Conservation (phyloP, 2,113 vertebrate genomes). For the Nannobrachium achirus region DNA sequence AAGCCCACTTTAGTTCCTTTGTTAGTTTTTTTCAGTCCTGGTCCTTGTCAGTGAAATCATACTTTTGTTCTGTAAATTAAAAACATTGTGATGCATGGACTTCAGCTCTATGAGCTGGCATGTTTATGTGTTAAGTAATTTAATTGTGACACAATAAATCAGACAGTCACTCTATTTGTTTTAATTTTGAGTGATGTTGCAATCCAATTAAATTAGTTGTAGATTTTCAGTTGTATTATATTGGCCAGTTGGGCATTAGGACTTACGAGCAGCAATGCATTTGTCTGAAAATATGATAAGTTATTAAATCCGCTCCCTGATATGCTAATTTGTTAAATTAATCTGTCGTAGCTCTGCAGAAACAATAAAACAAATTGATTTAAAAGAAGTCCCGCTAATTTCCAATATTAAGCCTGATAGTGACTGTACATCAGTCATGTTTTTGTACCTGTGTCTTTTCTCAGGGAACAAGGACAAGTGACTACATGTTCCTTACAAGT, state of each 20-base stretch:
- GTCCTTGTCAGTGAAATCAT: not conserved
- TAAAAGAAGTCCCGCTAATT: slow-evolving; percentile 62
- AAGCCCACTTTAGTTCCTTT: not conserved
- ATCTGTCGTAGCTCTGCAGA: slow-evolving; percentile 57
- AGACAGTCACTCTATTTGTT: slow-evolving; percentile 53
- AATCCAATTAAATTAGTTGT: slow-evolving; percentile 60
- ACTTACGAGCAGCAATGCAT: slow-evolving; percentile 53
- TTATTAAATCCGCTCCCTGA: slow-evolving; percentile 68
- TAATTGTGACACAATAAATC: slow-evolving; percentile 52
- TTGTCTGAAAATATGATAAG: slow-evolving; percentile 68
- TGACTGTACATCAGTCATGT: slow-evolving; percentile 56
- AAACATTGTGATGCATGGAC: slow-evolving; percentile 30
- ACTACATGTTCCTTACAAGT: slow-evolving; percentile 46
- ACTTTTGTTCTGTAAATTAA: slow-evolving; percentile 3
- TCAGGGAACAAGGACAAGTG: slow-evolving; percentile 53
- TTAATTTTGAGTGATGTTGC: slow-evolving; percentile 55
- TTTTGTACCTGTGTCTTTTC: slow-evolving; percentile 39
- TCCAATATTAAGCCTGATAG: slow-evolving; percentile 54
- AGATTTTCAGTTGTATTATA: slow-evolving; percentile 67
- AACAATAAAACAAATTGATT: slow-evolving; percentile 72
- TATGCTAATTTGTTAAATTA: slow-evolving; percentile 74
- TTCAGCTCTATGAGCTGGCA: slow-evolving; percentile 37
- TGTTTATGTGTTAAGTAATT: slow-evolving; percentile 55
- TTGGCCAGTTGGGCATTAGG: slow-evolving; percentile 59
- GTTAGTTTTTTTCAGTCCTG: not conserved